Base-by-base conservation (phyloP, 2,113 vertebrate genomes). In the Miniopterus natalensis region DNA sequence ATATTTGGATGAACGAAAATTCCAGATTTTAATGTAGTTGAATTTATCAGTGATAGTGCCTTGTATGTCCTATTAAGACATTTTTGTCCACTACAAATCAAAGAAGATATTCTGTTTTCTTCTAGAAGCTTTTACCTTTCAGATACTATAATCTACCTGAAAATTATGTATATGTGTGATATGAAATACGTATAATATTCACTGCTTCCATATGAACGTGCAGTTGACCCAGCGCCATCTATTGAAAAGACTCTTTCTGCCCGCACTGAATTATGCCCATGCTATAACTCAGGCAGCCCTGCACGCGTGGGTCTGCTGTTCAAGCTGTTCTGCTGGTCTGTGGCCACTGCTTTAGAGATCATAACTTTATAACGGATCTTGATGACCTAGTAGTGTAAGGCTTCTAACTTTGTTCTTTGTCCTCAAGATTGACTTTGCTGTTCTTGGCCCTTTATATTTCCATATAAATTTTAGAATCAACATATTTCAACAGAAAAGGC, bases 111-210 rank as follows among this genome's bases (percentile, higher is more conserved):
- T 36, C 27, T 47, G 1, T 75, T 87, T 77, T 85, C 8, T 75
- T 81, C 70, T 68, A 61, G 49, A 83, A 57, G 17, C 20, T 59
- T 84, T 66, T 79, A 73, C n/a, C 51, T 73, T 93, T 70, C 49
- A 65, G 12, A 53, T 1, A 49, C 85, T 61, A 68, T 36, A 86
- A 70, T 17, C 8, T 12, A 18, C 36, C 55, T 40, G 9, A 63
- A 84, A 89, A 36, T 45, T 57, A 36, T 31, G 75, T 40, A 40
- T 40, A 5, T 1, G 1, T 88, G n/a, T 42, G 18, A 81, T 31
- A 57, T 40, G 3, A 90, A n/a, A 6, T 65, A 84, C 25, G 29
- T 3, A 53, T 12, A 73, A n/a, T 66, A 71, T 36, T 84, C 65
- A 51, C 9, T 68, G 15, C 17, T 80, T 84, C 21, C 27, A 68